Evolutionary conservation across 1,140 invertebrate species (phyloP).

Genomic region (Pinna nobilis): DNA sequence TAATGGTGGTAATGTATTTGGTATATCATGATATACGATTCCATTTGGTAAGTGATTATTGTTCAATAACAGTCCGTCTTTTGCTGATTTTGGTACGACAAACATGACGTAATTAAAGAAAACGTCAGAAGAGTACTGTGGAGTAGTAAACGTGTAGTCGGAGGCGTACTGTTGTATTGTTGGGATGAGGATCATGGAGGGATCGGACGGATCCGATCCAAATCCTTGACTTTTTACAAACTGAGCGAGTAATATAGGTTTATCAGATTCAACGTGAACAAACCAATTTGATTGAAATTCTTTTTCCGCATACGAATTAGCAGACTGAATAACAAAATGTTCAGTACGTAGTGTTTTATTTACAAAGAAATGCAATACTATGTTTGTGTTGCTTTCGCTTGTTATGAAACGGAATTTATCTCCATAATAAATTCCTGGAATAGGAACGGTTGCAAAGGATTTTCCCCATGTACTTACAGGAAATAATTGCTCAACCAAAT

Average conservation of each 20-base stretch:
- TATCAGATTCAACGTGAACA: conserved; percentile 2
- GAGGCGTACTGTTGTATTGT: neutral
- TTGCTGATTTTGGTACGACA: conserved; percentile 17
- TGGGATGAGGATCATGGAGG: neutral
- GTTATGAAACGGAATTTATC: conserved; percentile 53
- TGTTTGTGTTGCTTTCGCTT: conserved; percentile 37
- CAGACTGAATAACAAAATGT: neutral
- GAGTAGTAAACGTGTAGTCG: neutral
- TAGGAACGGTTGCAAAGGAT: conserved; percentile 47
- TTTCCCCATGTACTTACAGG: conserved; percentile 59
- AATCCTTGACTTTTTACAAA: conserved; percentile 10
- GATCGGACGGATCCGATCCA: neutral
- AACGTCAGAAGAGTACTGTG: neutral
- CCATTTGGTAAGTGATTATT: neutral
- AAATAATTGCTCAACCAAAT: conserved; percentile 61
- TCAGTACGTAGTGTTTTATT: neutral
- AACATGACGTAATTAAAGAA: conserved; percentile 26
- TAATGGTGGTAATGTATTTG: neutral
- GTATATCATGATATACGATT: neutral
- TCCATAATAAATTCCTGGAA: conserved; percentile 44
- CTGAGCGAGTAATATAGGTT: conserved; percentile 25
- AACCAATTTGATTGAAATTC: conserved; percentile 2
- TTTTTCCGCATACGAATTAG: neutral
- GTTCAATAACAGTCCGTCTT: conserved; percentile 4
- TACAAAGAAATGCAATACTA: conserved; percentile 19